Base-by-base conservation (phyloP, 2,113 vertebrate genomes). In the Elanoides forficatus region DNA sequence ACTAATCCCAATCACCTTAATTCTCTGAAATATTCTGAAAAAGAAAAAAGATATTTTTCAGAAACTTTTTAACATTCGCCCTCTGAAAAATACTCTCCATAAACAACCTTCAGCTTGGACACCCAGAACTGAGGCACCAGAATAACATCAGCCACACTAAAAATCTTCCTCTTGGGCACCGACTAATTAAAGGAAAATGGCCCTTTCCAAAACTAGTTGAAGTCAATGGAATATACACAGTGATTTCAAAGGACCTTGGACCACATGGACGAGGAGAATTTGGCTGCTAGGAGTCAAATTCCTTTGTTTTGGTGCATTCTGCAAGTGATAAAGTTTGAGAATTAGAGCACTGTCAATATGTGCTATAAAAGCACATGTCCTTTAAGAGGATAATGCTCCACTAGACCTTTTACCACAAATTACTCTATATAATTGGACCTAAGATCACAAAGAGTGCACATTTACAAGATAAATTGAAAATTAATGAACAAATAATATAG, bases 391-490 rank as follows among this genome's bases (percentile, higher is more conserved):
- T 97, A 96, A 97, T 88, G 76, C 81, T 96, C 92, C 87, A 96
- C 97, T 98, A 98, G 97, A 97, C 96, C 86, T 96, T 97, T 92
- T 79, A 34, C n/a, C 75, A 97, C 95, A 96, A 96, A 97, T 97
- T 98, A 97, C 91, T 98, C 92, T 94, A 86, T 97, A 95, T 98
- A 98, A 98, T 98, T 98, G 97, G 97, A 95, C 96, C 92, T 94
- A 92, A 97, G 98, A 98, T 98, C 98, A 98, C 95, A 96, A 98
- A 97, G 97, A 97, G 88, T 71, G 72, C 91, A 97, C 97, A 97
- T 98, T 98, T 98, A 97, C 96, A 98, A 98, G 98, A 98, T 97
- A 98, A 98, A 98, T 98, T 98, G 98, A 98, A 98, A 98, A 98
- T 98, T 98, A 98, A 98, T 96, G 96, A 97, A 97, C 97, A 98